phyloP scores from a whole-genome alignment of 2,113 vertebrate genomes.

The Pardalotus punctatus region DNA sequence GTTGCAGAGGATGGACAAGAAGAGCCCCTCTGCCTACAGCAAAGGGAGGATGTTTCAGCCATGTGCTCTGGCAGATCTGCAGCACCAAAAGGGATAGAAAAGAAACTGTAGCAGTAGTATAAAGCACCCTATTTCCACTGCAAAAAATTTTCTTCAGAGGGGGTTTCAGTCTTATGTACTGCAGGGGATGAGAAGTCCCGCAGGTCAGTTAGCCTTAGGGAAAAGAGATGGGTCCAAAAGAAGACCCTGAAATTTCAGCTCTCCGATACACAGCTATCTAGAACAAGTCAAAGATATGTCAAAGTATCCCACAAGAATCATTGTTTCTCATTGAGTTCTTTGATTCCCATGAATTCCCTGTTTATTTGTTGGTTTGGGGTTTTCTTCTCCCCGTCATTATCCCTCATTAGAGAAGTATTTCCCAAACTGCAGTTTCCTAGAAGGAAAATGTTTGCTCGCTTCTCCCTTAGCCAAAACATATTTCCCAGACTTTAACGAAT shows the following conservation, averaged over 20 bases:
- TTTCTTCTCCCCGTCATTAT: background rate
- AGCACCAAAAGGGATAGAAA: background rate
- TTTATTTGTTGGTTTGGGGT: background rate
- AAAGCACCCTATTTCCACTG: background rate
- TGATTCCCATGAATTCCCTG: background rate
- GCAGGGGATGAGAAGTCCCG: background rate
- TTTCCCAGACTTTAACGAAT: background rate
- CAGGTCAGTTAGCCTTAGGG: background rate
- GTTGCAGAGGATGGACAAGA: accelerated
- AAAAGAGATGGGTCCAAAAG: background rate
- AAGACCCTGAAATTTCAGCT: background rate
- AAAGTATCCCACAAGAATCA: background rate
- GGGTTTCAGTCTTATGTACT: background rate
- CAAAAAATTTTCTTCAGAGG: background rate
- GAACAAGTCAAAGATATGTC: background rate
- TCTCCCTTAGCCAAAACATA: background rate
- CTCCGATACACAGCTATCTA: background rate
- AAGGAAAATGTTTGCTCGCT: background rate
- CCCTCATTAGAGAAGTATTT: background rate
- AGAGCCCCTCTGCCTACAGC: background rate
- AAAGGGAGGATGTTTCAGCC: background rate
- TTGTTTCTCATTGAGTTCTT: background rate
- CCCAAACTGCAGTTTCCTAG: background rate
- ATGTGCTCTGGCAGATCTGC: background rate
- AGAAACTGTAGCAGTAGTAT: background rate